Conservation (phyloP, 2,797 vertebrate genomes). For the Enteromius anoplus region DNA sequence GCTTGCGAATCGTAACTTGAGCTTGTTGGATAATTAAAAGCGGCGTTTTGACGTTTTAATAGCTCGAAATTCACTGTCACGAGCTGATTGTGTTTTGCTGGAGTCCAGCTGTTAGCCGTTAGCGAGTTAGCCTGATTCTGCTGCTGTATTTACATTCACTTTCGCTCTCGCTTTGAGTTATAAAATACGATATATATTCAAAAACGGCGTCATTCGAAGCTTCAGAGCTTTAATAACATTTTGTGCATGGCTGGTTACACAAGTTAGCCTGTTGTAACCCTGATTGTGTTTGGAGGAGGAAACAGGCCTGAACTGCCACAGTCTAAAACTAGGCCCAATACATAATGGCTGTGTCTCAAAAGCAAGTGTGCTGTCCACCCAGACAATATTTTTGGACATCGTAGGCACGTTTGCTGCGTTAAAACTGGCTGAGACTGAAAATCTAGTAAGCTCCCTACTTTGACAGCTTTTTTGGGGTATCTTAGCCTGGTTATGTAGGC, state of each 20-base stretch:
- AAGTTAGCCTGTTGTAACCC: not conserved
- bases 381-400: conserved; percentile 28
- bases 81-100: conserved; percentile 39
- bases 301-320: conserved; percentile 43
- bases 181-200: not conserved
- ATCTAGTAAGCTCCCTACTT: not conserved
- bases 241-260: not conserved
- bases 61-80: conserved; percentile 30
- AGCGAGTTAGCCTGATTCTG: conserved; percentile 39
- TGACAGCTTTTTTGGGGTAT: not conserved
- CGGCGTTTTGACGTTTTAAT: not conserved
- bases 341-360: conserved; percentile 44
- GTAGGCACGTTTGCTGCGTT: conserved; percentile 5
- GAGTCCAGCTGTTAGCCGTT: conserved; percentile 51
- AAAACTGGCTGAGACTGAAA: not conserved
- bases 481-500: not conserved
- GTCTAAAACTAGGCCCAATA: conserved; percentile 41
- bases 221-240: not conserved
- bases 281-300: conserved; percentile 39
- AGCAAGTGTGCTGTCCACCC: conserved; percentile 30
- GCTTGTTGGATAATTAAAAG: not conserved
- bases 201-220: not conserved
- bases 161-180: conserved; percentile 24
- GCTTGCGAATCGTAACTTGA: not conserved
- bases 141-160: conserved; percentile 49